Evolutionary conservation across 1,140 invertebrate genomes (phyloP), one percentile per base, ranked within the genome.

Genomic region (Drosophila miranda): DNA sequence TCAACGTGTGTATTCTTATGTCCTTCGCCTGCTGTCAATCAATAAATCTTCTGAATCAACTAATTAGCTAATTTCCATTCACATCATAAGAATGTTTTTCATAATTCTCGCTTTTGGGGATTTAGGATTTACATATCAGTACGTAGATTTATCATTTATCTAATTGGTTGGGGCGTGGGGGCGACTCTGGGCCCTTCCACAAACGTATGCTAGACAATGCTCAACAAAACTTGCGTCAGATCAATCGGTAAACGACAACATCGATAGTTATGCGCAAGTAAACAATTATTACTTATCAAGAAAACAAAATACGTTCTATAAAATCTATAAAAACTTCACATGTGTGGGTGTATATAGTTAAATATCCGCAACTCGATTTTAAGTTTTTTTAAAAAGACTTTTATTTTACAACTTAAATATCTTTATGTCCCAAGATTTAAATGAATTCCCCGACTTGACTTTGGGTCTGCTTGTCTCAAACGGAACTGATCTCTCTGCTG

Each of bases 301-400:
- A 87, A 81, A 86, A 86, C 66, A 77, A 71, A 87, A 64, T 87
- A 87, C 72, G 75, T 80, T 76, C 81, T 84, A 84, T 84, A 84
- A 84, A 84, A 84, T 86, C 78, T 86, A 81, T 86, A 86, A 86
- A 84, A 84, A 77, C 64, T 64, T 74, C 72, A 50, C 74, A 81
- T 75, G 58, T 67, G 19, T 69, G 57, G 53, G 44, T 70, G 19
- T 57, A 49, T 81, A 44, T 75, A 67, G n/a, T n/a, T n/a, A n/a
- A n/a, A n/a, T n/a, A n/a, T n/a, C n/a, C n/a, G n/a, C n/a, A n/a
- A n/a, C n/a, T n/a, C n/a, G n/a, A n/a, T n/a, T n/a, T n/a, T n/a
- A n/a, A n/a, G n/a, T n/a, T n/a, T n/a, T n/a, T n/a, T n/a, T n/a
- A n/a, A n/a, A n/a, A n/a, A n/a, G n/a, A n/a, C n/a, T n/a, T n/a